A percentile compares a stretch with the other conserved stretches of the same genome.
phyloP scores from a whole-genome alignment of 2,888 invertebrate species.

The Rhyacophila evoluta region DNA sequence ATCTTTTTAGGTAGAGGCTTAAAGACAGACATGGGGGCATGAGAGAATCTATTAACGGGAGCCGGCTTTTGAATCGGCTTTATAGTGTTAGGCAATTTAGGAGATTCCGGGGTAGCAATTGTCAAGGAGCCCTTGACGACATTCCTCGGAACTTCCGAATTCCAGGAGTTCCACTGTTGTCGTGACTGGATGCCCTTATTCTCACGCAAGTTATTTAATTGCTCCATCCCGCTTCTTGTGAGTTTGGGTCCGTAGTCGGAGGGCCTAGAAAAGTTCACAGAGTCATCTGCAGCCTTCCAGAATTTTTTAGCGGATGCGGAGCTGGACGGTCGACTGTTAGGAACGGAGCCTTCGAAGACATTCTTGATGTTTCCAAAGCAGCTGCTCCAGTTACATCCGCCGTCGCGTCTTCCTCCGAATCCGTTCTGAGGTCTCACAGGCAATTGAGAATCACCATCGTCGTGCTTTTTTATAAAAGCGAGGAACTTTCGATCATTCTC shows the following conservation, averaged over 20 bases:
- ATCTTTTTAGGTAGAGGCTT: conserved; percentile 71
- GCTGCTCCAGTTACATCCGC: conserved; percentile 80
- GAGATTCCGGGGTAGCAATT: conserved; percentile 57
- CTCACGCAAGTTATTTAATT: conserved; percentile 56
- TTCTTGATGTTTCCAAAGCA: conserved; percentile 88
- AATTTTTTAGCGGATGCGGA: conserved; percentile 70
- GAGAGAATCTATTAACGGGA: conserved; percentile 79
- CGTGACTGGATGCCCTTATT: conserved; percentile 62
- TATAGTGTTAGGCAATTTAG: conserved; percentile 58
- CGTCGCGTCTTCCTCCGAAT: conserved; percentile 57
- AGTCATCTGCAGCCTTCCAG: conserved; percentile 74
- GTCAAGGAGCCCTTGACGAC: conserved; percentile 63
- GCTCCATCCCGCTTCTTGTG: conserved; percentile 34
- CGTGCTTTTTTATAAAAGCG: conserved; percentile 84
- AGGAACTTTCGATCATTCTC: conserved; percentile 88
- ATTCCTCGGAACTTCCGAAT: conserved; percentile 62
- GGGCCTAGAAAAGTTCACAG: conserved; percentile 57
- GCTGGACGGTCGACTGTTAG: conserved; percentile 63
- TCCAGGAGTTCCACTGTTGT: conserved; percentile 63
- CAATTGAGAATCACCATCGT: conserved; percentile 60
- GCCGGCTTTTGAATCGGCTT: conserved; percentile 71
- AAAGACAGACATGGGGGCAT: conserved; percentile 83
- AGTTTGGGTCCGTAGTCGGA: conserved; percentile 60
- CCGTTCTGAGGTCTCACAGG: conserved; percentile 47
- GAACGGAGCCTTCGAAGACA: conserved; percentile 75